Evolutionary conservation across 2,113 vertebrate genomes (phyloP), one percentile per base, ranked within the genome.

Genomic region (Sclerurus mexicanus): DNA sequence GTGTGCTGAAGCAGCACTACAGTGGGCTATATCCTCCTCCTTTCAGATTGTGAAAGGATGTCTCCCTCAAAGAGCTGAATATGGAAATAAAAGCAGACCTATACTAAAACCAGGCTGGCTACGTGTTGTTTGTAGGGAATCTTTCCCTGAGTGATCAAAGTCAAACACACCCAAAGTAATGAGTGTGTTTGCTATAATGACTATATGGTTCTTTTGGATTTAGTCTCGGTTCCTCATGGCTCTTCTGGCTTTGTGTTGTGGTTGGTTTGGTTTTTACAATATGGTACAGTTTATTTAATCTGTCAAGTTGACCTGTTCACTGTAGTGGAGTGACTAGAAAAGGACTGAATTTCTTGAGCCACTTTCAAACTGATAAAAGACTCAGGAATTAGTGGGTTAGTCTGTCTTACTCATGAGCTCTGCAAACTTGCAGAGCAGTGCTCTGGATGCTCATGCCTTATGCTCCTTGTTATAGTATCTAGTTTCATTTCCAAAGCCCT

Each of bases 11-110:
- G 96, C 98, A 98, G 98, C 98, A 97, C 98, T 98, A 98, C 97
- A 98, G 98, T 88, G 98, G 98, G 97, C 98, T 98, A 90, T 98
- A 98, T 98, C 98, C 98, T 99, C 98, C 98, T 98, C 98, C 98
- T 95, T 98, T 98, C 98, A 98, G 99, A 99, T 98, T 99, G 96
- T 91, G 97, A 95, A 96, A 87, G 94, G 96, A 95, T 92, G 85
- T 96, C 94, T 97, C 94, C 96, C 94, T 97, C 76, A 74, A 73
- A 85, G 89, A 96, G 97, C 96, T 97, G 97, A 97, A 96, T 80
- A 44, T 97, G 97, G 97, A 98, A 98, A 98, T 98, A 98, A 98
- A 98, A 98, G 96, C 97, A 98, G 97, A 97, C 94, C 95, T 97
- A 87, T 97, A 91, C 93, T 96, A 96, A 97, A 97, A 80, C 71